Base-by-base conservation (phyloP, 1,140 invertebrate genomes). In the Lethocerus indicus region DNA sequence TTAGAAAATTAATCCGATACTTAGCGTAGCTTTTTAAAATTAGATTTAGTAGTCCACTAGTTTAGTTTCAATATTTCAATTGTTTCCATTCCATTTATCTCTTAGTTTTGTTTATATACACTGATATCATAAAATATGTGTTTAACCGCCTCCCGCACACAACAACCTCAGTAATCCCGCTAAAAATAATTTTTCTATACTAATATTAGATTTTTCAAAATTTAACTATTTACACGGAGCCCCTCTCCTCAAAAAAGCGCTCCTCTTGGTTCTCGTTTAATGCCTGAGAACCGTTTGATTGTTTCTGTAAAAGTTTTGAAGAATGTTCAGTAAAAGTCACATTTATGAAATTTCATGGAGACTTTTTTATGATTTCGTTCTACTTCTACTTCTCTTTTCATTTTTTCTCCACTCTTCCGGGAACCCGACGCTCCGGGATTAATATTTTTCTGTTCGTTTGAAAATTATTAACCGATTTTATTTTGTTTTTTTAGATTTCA, bases 401-500 rank as follows among this genome's bases (percentile, higher is more conserved):
- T 50, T 47, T 51, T 20, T 12, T 39, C 21, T 7, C 4, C 21
- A 39, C 23, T 39, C 23, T 29, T 23, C n/a, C n/a, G n/a, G n/a
- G n/a, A n/a, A n/a, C n/a, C n/a, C n/a, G n/a, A n/a, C n/a, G 25
- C 21, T 7, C 39, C 21, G 20, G 39, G 16, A 39, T 13, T 28
- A 26, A 46, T 46, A 32, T 25, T 23, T 43, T 43, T 24, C 20
- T 40, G 37, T 49, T 44, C 45, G 18, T 56, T 40, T 23, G 32
- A 49, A 49, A 27, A 47, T 21, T 54, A 58, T 57, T 63, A 61
- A 63, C 59, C 51, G 49, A 52, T 53, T 56, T 57, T 65, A 74
- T 71, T 77, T 73, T 81, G 77, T 75, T 72, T 75, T 72, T 84
- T 82, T 85, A 91, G 87, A 91, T 86, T 89, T 91, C 79, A 90